Conservation (phyloP, 1,140 invertebrate species). For the Helicoverpa armigera region DNA sequence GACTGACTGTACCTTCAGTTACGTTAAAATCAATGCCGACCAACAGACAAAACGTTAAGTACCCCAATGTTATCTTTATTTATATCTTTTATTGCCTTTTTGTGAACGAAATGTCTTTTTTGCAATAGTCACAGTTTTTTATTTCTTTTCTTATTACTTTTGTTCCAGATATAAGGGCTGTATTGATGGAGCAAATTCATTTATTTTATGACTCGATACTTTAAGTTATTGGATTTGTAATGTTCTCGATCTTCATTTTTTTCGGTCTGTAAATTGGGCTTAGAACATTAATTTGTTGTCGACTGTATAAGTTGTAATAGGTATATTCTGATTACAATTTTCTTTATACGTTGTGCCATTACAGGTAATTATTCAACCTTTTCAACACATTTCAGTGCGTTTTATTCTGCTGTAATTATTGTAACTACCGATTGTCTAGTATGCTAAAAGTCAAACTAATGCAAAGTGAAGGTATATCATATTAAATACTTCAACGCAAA, state of each 20-base stretch:
- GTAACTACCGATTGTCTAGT: too few species aligned
- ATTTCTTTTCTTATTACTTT: conserved; percentile 25
- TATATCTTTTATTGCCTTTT: conserved; percentile 18
- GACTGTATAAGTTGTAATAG: background rate
- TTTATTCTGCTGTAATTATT: too few species aligned
- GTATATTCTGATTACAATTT: too few species aligned
- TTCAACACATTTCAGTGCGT: too few species aligned
- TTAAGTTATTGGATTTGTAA: conserved; percentile 4
- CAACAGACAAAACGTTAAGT: conserved; percentile 4
- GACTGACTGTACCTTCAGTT: background rate
- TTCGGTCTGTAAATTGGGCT: background rate
- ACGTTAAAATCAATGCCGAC: conserved; percentile 5
- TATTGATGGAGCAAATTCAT: background rate
- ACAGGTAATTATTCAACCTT: too few species aligned
- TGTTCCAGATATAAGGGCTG: background rate
- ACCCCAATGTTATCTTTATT: conserved; percentile 8
- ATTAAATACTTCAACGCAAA: too few species aligned
- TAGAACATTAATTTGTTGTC: background rate
- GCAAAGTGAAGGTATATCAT: too few species aligned
- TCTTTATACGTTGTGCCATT: too few species aligned
- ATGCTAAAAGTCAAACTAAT: too few species aligned
- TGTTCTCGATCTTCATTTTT: background rate
- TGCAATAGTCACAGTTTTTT: conserved; percentile 17
- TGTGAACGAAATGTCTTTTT: conserved; percentile 16
- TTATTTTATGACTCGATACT: background rate